Percentiles rank a stretch among this genome's conserved stretches.
phyloP scores from a whole-genome alignment of 2,888 invertebrate genomes.

The Xanthia togata region DNA sequence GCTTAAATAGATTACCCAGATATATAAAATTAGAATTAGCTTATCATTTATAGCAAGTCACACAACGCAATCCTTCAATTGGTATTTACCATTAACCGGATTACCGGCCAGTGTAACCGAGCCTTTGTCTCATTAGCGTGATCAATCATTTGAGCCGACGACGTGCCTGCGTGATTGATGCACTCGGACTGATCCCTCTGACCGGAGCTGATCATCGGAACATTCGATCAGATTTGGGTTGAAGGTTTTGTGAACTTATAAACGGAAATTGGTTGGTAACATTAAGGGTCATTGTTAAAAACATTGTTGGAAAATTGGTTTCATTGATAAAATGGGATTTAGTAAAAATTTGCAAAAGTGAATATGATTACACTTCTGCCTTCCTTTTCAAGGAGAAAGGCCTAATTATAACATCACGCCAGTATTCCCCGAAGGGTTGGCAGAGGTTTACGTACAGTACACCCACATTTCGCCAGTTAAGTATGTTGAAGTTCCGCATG shows the following conservation, averaged over 20 bases:
- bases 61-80: neutral
- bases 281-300: no score
- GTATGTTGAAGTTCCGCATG: no score
- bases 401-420: no score
- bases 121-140: slow-evolving; percentile 54
- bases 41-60: neutral
- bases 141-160: slow-evolving; percentile 54
- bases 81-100: slow-evolving; percentile 4
- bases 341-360: no score
- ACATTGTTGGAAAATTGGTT: no score
- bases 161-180: slow-evolving; percentile 41
- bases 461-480: no score
- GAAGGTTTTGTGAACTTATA: neutral
- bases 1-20: neutral
- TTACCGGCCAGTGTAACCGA: slow-evolving; percentile 21
- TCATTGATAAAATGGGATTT: no score
- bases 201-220: slow-evolving; percentile 13
- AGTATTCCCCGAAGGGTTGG: no score
- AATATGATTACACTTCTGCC: no score
- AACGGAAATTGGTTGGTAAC: slow-evolving; percentile 19
- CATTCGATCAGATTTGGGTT: slow-evolving; percentile 19
- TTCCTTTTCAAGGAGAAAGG: no score
- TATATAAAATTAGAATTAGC: neutral
- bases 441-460: no score
- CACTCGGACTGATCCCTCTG: slow-evolving; percentile 9